Evolutionary conservation across 2,113 vertebrate genomes (phyloP).

Genomic region (Pica pica): DNA sequence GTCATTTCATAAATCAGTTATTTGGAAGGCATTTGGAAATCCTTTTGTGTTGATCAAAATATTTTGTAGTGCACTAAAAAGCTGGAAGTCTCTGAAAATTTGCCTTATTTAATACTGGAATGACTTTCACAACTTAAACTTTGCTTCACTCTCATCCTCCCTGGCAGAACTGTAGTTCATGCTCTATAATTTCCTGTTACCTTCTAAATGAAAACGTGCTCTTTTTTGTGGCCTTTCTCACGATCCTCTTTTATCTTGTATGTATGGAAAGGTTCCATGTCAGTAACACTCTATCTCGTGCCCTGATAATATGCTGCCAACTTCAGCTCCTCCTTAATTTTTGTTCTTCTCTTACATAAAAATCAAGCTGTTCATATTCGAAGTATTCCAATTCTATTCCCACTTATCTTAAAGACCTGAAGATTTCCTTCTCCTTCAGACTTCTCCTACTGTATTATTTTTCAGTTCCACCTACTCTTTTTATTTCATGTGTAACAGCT

Average conservation of each 20-base stretch:
- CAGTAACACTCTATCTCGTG: not conserved
- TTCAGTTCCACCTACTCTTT: slow-evolving; percentile 16
- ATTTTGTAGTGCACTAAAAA: not conserved
- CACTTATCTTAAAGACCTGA: not conserved
- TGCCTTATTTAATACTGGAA: not conserved
- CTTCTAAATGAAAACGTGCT: not conserved
- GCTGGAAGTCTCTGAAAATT: not conserved
- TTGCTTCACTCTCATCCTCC: not conserved
- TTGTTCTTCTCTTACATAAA: slow-evolving; percentile 28
- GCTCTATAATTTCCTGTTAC: not conserved
- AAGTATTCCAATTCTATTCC: not conserved
- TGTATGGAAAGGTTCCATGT: not conserved
- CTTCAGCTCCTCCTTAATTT: slow-evolving; percentile 14
- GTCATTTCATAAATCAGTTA: not conserved
- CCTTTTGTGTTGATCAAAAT: not conserved
- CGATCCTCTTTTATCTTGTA: not conserved
- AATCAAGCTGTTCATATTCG: not conserved
- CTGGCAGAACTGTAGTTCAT: not conserved
- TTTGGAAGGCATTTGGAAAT: not conserved
- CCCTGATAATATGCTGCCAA: slow-evolving; percentile 12
- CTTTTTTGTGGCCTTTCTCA: not conserved
- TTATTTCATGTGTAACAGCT: slow-evolving; percentile 3
- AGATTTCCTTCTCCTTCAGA: slow-evolving; percentile 18
- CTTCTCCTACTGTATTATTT: not conserved
- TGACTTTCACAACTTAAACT: not conserved